phyloP scores from a whole-genome alignment of 2,113 vertebrate species.

The Illadopsis cleaveri region DNA sequence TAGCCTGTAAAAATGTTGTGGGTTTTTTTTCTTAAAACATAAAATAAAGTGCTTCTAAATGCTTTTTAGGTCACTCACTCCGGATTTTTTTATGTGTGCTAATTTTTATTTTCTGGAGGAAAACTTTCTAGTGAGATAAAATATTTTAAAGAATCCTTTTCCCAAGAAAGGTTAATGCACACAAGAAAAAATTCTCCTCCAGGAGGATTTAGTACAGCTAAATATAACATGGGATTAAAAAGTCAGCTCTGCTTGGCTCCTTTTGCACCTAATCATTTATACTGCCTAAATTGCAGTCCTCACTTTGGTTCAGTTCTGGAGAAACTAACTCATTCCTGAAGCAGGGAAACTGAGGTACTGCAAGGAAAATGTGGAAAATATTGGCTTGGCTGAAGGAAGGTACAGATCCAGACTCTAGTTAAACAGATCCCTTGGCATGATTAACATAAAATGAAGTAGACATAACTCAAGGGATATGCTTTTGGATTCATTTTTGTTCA shows the following conservation, averaged over 20 bases:
- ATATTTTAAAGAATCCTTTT: neutral
- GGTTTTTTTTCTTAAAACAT: neutral
- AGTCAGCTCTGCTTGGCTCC: neutral
- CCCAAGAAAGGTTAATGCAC: neutral
- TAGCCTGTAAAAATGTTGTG: neutral
- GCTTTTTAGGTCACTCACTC: neutral
- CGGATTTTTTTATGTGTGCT: neutral
- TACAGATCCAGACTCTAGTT: neutral
- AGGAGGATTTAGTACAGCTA: neutral
- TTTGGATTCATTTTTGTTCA: neutral
- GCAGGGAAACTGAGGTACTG: neutral
- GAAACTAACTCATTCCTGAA: neutral
- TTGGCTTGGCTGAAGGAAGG: neutral
- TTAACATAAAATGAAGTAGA: neutral
- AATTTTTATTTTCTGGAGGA: neutral
- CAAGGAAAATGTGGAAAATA: neutral
- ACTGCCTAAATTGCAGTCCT: neutral
- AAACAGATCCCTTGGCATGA: neutral
- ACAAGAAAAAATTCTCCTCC: neutral
- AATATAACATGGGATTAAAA: neutral
- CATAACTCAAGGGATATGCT: neutral
- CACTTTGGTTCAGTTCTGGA: neutral
- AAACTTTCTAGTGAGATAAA: neutral
- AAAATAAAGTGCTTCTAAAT: neutral
- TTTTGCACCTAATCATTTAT: neutral